phyloP scores from a whole-genome alignment of 2,888 invertebrate genomes.

The Pogonocherus hispidulus region DNA sequence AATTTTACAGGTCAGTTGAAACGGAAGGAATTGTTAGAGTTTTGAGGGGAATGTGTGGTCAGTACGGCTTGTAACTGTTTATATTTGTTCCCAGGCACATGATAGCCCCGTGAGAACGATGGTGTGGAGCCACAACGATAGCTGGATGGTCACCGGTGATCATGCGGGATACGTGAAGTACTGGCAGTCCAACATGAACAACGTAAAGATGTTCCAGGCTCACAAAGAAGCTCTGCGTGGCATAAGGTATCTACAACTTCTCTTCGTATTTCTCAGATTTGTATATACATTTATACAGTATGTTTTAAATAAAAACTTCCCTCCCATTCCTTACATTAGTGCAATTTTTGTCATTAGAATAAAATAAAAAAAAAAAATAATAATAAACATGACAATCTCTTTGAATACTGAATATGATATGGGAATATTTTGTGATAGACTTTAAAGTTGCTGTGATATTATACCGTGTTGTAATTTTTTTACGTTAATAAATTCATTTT shows the following conservation, averaged over 20 bases:
- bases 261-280: conserved; percentile 65
- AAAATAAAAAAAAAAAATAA: conserved; percentile 38
- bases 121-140: conserved; percentile 99
- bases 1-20: conserved; percentile 88
- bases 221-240: conserved; percentile 99
- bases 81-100: conserved; percentile 82
- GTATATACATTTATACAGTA: conserved; percentile 61
- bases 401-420: conserved; percentile 41
- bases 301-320: conserved; percentile 66
- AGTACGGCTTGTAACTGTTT: background rate
- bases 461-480: conserved; percentile 61
- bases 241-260: conserved; percentile 84
- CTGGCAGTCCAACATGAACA: conserved; percentile 99
- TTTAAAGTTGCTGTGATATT: conserved; percentile 59
- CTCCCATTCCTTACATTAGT: conserved; percentile 62
- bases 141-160: conserved; percentile 99
- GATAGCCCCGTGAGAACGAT: conserved; percentile 99
- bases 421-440: conserved; percentile 43
- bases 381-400: conserved; percentile 31
- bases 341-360: conserved; percentile 50
- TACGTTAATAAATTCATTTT: conserved; percentile 65
- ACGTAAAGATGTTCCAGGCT: conserved; percentile 99
- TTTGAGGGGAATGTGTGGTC: background rate
- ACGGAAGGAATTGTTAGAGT: background rate
- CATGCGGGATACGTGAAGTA: conserved; percentile 99